phyloP scores from a whole-genome alignment of 1,140 invertebrate genomes.

The Microvelia longipes region DNA sequence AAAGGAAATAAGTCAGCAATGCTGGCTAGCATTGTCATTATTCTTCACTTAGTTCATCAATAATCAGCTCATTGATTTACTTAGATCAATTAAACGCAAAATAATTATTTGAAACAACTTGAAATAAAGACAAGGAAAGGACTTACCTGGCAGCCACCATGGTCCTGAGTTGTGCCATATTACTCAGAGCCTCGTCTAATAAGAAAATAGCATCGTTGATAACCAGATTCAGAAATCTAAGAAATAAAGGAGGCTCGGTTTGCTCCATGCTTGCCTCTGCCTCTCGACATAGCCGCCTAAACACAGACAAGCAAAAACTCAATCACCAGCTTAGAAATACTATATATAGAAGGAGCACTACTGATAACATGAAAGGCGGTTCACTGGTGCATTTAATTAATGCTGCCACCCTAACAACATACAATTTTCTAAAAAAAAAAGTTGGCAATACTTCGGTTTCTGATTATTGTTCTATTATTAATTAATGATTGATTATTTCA shows the following conservation, averaged over 20 bases:
- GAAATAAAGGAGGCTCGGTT: slow-evolving; percentile 74
- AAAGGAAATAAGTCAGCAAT: too few species aligned
- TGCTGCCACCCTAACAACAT: too few species aligned
- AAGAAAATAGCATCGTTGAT: slow-evolving; percentile 94
- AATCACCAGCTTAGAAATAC: background rate
- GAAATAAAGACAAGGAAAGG: background rate
- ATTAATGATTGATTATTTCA: too few species aligned
- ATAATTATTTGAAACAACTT: too few species aligned
- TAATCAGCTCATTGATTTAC: too few species aligned
- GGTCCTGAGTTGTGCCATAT: slow-evolving; percentile 66
- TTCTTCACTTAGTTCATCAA: too few species aligned
- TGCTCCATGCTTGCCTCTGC: slow-evolving; percentile 81
- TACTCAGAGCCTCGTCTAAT: slow-evolving; percentile 74
- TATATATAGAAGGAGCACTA: too few species aligned
- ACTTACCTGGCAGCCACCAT: slow-evolving; percentile 48
- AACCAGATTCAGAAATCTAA: slow-evolving; percentile 83
- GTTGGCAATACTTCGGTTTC: background rate
- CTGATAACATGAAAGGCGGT: too few species aligned
- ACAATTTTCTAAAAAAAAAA: too few species aligned
- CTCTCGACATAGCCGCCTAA: slow-evolving; percentile 51
- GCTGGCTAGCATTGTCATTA: too few species aligned
- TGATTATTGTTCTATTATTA: background rate
- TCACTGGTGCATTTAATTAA: too few species aligned
- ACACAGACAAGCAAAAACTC: slow-evolving; percentile 22
- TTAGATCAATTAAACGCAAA: too few species aligned